Evolutionary conservation across 2,888 invertebrate genomes (phyloP), one percentile per base, ranked within the genome.

Genomic region (Drosophila niveifrons): DNA sequence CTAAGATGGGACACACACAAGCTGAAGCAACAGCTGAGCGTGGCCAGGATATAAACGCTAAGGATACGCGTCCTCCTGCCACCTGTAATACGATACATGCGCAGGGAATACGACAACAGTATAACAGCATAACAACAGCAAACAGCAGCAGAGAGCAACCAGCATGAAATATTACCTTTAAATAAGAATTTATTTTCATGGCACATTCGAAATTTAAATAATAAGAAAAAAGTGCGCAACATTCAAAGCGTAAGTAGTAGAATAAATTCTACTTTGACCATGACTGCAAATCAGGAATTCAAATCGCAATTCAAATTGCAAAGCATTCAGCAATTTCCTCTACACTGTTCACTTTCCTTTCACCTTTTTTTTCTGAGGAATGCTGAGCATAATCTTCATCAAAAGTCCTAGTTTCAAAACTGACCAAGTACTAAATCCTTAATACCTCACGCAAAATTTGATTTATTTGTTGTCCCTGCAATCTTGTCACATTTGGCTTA

Each of bases 171-270:
- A 84, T 81, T 72, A 64, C 75, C 73, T 72, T 77, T 72, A 72
- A 84, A 77, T 61, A 61, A 57, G 75, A 78, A 80, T 83, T 79
- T 83, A 86, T 85, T 75, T 64, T 53, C 69, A 55, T 59, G 66
- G 56, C 44, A 55, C 41, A 52, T 51, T 62, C 11, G 15, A 66
- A 61, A 68, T 71, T 71, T 65, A 65, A 65, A 72, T 67, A 53
- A 61, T n/a, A n/a, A 61, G 28, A 66, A 8, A 9, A 9, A 31
- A 2, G 10, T 50, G 11, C n/a, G 13, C 28, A 47, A 39, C 8
- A 10, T 13, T 18, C 31, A 18, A 8, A 18, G 47, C 36, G 29
- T 7, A 50, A 8, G 23, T 2, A 6, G 36, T 9, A 43, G 9
- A 47, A 39, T 43, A 44, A 3, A 39, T 66, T 55, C 62, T 8